Evolutionary conservation across 1,140 invertebrate species (phyloP).

Genomic region (Planococcus citri): DNA sequence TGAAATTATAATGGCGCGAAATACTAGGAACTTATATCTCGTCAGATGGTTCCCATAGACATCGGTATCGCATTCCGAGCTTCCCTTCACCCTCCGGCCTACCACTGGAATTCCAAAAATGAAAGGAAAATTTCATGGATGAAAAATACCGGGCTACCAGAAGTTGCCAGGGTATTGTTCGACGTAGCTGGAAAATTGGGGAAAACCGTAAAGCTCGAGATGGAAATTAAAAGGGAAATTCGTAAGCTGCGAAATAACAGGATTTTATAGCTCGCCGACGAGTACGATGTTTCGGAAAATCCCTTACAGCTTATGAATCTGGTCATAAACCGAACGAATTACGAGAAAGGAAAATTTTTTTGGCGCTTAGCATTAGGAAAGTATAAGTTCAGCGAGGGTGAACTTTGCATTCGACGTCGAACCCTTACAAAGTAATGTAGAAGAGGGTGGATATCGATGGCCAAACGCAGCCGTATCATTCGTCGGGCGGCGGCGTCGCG

Average conservation of each 20-base stretch:
- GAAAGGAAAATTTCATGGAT: background rate
- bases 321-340: background rate
- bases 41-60: background rate
- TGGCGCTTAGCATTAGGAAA: background rate
- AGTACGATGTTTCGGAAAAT: background rate
- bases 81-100: background rate
- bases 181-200: background rate
- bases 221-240: background rate
- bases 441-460: background rate
- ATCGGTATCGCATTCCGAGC: background rate
- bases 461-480: background rate
- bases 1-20: slow-evolving; percentile 14
- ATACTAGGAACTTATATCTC: background rate
- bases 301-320: background rate
- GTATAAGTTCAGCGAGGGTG: background rate
- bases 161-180: background rate
- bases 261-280: background rate
- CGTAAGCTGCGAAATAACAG: background rate
- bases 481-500: no score
- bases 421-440: background rate
- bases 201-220: background rate
- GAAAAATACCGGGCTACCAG: background rate
- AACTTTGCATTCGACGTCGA: background rate
- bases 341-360: slow-evolving; percentile 11
- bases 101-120: background rate